Conservation (phyloP, 2,797 vertebrate species). For the Pseudomugil tenellus region DNA sequence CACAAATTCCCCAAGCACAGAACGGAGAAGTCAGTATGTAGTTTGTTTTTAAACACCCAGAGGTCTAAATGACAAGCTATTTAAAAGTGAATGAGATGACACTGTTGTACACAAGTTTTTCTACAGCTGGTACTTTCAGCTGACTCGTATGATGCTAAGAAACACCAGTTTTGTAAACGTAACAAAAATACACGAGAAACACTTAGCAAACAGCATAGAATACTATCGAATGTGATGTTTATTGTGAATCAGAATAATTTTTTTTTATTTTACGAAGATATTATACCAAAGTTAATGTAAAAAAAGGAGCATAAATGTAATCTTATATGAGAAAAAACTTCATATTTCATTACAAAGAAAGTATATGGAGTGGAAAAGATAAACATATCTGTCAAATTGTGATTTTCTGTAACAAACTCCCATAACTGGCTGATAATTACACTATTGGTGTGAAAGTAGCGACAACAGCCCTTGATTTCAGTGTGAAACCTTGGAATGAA, state of each 20-base stretch:
- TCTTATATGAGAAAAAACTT: not conserved
- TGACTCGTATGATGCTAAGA: not conserved
- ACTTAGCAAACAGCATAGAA: not conserved
- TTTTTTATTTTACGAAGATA: not conserved
- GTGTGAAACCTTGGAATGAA: slow-evolving; percentile 11
- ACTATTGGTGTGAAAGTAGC: slow-evolving; percentile 7
- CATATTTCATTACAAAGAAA: slow-evolving; percentile 15
- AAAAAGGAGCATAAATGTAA: not conserved
- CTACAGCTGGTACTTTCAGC: slow-evolving; percentile 20
- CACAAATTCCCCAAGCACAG: slow-evolving; percentile 46
- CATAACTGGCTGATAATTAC: not conserved
- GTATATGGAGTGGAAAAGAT: not conserved
- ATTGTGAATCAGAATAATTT: not conserved
- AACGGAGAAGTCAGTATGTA: slow-evolving; percentile 46
- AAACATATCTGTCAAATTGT: too few relatives aligned
- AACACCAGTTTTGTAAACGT: not conserved
- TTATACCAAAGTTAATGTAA: not conserved
- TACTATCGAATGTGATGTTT: not conserved
- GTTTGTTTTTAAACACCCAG: slow-evolving; percentile 50
- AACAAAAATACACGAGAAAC: not conserved
- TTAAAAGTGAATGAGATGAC: slow-evolving; percentile 47
- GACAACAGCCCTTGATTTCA: not conserved
- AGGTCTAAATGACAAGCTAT: slow-evolving; percentile 66
- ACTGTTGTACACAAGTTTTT: slow-evolving; percentile 16
- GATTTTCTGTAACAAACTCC: not conserved